Evolutionary conservation across 2,113 vertebrate genomes (phyloP).

Genomic region (Lophochroa leadbeateri): DNA sequence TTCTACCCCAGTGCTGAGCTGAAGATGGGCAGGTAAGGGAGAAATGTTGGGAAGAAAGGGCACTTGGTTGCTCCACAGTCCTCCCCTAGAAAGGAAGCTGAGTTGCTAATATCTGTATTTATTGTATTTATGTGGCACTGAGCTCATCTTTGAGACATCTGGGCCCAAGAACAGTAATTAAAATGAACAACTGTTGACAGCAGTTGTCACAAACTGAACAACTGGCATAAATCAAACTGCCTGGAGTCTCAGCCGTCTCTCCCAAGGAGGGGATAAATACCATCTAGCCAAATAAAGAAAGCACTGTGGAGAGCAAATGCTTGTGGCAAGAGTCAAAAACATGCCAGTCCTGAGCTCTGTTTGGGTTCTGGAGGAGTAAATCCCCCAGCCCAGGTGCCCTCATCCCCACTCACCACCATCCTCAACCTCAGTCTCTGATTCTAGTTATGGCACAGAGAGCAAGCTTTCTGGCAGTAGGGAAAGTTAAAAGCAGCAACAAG

Average conservation of each 20-base stretch:
- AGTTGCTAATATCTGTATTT: slow-evolving; percentile 53
- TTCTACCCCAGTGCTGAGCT: background rate
- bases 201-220: slow-evolving; percentile 70
- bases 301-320: slow-evolving; percentile 42
- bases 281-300: slow-evolving; percentile 66
- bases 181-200: slow-evolving; percentile 69
- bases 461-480: background rate
- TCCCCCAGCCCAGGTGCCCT: background rate
- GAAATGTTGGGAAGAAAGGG: background rate
- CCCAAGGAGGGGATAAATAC: slow-evolving; percentile 57
- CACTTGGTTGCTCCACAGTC: background rate
- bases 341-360: background rate
- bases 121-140: slow-evolving; percentile 57
- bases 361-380: slow-evolving; percentile 17
- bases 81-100: slow-evolving; percentile 8
- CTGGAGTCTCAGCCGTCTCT: slow-evolving; percentile 37
- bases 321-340: slow-evolving; percentile 39
- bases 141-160: slow-evolving; percentile 63
- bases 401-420: background rate
- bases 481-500: background rate
- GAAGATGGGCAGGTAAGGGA: background rate
- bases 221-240: slow-evolving; percentile 67
- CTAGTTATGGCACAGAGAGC: background rate
- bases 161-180: slow-evolving; percentile 54
- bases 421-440: background rate